Evolutionary conservation across 2,113 vertebrate genomes (phyloP).

Genomic region (Leptosomus discolor): DNA sequence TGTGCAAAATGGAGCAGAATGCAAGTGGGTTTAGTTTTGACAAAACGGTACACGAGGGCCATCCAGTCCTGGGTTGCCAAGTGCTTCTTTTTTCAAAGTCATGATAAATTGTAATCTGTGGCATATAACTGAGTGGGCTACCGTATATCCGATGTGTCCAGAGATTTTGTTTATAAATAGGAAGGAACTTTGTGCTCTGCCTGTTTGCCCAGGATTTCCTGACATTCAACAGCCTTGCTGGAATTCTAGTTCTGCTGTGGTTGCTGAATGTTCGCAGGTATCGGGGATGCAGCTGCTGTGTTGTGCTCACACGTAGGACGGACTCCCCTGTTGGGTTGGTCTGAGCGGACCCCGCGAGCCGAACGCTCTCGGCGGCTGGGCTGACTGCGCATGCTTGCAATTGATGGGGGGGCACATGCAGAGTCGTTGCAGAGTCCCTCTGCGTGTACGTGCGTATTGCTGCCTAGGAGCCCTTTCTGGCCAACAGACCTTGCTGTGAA

Average conservation of each 20-base stretch:
- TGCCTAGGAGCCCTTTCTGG: background rate
- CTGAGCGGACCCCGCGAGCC: background rate
- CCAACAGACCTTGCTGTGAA: background rate
- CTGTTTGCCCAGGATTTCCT: slow-evolving; percentile 56
- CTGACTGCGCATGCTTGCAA: background rate
- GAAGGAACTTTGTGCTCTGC: background rate
- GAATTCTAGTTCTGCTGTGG: background rate
- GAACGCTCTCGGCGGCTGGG: background rate
- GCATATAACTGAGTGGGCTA: background rate
- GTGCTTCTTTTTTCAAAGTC: background rate
- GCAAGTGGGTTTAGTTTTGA: background rate
- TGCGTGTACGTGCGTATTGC: background rate
- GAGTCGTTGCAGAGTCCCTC: background rate
- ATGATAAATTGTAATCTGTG: background rate
- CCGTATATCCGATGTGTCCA: background rate
- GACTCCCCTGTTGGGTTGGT: accelerated
- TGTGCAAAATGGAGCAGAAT: background rate
- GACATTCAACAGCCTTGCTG: background rate
- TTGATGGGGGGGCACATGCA: background rate
- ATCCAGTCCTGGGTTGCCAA: background rate
- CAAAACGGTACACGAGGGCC: background rate
- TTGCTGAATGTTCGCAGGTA: background rate
- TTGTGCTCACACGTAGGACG: background rate
- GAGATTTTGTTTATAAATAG: background rate
- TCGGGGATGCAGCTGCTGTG: background rate